Conservation (phyloP, 2,888 invertebrate genomes). For the Stratiomys singularior region DNA sequence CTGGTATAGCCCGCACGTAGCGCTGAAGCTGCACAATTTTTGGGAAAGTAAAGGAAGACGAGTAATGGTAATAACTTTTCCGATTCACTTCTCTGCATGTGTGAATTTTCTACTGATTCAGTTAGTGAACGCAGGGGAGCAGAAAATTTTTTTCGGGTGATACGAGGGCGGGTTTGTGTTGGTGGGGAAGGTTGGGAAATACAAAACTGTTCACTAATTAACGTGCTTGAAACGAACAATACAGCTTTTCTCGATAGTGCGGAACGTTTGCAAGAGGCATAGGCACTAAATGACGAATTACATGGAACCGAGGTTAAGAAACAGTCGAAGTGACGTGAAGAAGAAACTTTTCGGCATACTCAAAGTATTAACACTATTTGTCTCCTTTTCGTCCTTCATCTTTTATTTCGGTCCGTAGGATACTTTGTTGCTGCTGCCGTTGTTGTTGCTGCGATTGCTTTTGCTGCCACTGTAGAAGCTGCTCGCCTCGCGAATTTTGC, state of each 20-base stretch:
- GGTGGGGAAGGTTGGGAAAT: neutral
- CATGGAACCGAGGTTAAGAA: slow-evolving; percentile 10
- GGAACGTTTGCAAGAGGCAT: neutral
- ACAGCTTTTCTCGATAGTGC: neutral
- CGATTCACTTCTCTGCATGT: neutral
- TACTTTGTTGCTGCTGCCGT: slow-evolving; percentile 13
- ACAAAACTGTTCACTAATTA: slow-evolving; percentile 36
- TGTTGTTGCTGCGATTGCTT: slow-evolving; percentile 12
- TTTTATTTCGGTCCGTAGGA: slow-evolving; percentile 36
- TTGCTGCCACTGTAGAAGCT: slow-evolving; percentile 5
- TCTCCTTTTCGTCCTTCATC: slow-evolving; percentile 44
- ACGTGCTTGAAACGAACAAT: neutral
- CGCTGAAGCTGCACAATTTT: neutral
- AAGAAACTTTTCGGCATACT: slow-evolving; percentile 29
- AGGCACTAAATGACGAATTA: slow-evolving; percentile 15
- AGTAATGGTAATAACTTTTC: neutral
- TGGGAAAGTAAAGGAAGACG: neutral
- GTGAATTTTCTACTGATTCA: neutral
- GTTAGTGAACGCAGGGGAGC: neutral
- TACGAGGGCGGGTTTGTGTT: neutral
- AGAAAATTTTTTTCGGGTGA: neutral
- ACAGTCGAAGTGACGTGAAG: slow-evolving; percentile 17
- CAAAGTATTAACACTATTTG: slow-evolving; percentile 36
- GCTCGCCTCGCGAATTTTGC: neutral
- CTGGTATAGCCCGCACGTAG: no score